phyloP scores from a whole-genome alignment of 1,140 invertebrate species.

The Caenorhabditis inopinata region DNA sequence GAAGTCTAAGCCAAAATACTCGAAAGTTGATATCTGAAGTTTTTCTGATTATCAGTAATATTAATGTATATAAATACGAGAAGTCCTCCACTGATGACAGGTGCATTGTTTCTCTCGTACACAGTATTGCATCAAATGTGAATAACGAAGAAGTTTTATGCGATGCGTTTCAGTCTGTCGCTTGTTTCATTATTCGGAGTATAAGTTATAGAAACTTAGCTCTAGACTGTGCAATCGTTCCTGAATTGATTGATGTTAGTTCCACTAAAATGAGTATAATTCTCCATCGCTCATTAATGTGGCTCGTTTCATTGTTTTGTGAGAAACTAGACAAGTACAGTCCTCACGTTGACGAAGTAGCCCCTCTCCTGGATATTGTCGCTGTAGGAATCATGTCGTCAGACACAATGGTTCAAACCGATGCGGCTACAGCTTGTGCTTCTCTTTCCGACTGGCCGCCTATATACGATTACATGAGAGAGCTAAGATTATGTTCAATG shows the following conservation, averaged over 20 bases:
- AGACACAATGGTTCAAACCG: neutral
- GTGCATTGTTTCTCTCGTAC: neutral
- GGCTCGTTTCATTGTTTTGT: neutral
- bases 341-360: neutral
- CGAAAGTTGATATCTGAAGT: neutral
- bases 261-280: neutral
- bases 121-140: neutral
- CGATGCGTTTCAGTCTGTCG: neutral
- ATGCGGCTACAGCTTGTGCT: neutral
- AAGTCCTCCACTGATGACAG: neutral
- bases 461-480: neutral
- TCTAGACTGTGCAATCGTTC: neutral
- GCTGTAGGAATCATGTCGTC: neutral
- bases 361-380: neutral
- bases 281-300: neutral
- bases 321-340: conserved; percentile 8
- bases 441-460: neutral
- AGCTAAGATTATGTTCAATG: neutral
- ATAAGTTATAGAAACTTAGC: neutral
- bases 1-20: neutral
- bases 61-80: neutral
- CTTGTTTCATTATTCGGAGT: neutral
- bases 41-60: neutral
- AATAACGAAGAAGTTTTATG: neutral
- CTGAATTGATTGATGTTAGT: neutral